phyloP scores from a whole-genome alignment of 2,797 vertebrate genomes.

The Chaunax sp. region DNA sequence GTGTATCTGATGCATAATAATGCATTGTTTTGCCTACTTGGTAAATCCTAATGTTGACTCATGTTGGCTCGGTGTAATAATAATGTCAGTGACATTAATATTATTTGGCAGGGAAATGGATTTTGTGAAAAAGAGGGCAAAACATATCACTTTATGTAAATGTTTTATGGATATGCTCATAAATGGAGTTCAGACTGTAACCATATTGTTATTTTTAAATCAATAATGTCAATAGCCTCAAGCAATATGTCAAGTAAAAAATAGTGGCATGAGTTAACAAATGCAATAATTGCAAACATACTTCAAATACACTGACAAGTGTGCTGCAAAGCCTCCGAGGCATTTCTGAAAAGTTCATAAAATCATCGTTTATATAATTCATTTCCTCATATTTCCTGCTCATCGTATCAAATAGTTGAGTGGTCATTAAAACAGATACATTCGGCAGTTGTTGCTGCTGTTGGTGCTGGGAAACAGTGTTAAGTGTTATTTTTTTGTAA shows the following conservation, averaged over 20 bases:
- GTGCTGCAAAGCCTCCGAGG: slow-evolving; percentile 58
- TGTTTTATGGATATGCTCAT: slow-evolving; percentile 71
- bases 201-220: slow-evolving; percentile 78
- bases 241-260: slow-evolving; percentile 74
- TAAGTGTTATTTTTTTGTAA: slow-evolving; percentile 53
- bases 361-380: slow-evolving; percentile 72
- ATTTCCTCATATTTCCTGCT: slow-evolving; percentile 58
- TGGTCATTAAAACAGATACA: slow-evolving; percentile 65
- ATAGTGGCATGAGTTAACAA: slow-evolving; percentile 74
- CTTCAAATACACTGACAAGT: slow-evolving; percentile 80
- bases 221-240: slow-evolving; percentile 78
- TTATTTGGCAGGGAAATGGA: slow-evolving; percentile 60
- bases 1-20: slow-evolving; percentile 40
- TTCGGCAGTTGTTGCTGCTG: slow-evolving; percentile 13
- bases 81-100: slow-evolving; percentile 69
- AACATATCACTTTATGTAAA: slow-evolving; percentile 72
- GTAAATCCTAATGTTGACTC: slow-evolving; percentile 57
- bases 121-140: slow-evolving; percentile 50
- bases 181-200: slow-evolving; percentile 62
- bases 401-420: slow-evolving; percentile 63
- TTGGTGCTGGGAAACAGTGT: slow-evolving; percentile 32
- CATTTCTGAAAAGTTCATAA: slow-evolving; percentile 76
- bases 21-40: slow-evolving; percentile 45
- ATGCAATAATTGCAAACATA: slow-evolving; percentile 82
- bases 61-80: slow-evolving; percentile 49